These are phyloP conservation scores for Parnassius mnemosyne DNA, from an alignment of 2,888 invertebrate genomes.

Conservation along the genomic window DNA sequence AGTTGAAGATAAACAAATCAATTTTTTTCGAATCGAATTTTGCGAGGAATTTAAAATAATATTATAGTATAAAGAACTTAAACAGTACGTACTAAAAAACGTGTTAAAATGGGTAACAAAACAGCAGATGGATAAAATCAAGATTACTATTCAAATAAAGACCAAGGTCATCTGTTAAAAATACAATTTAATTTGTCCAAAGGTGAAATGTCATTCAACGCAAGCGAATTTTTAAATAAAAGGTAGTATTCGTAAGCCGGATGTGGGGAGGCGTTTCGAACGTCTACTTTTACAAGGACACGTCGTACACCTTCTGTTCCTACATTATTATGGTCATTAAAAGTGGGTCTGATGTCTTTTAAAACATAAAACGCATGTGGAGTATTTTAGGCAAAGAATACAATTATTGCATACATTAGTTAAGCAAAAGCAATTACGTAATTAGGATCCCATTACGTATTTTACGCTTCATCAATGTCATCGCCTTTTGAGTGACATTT, in stretches of 20 bases:
- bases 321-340: constrained; percentile 50
- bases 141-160: no score
- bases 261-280: constrained; percentile 50
- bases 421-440: neutral
- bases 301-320: constrained; percentile 46
- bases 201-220: neutral
- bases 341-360: constrained; percentile 35
- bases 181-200: neutral
- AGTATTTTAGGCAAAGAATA: neutral
- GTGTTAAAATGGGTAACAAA: no score
- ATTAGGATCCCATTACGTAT: neutral
- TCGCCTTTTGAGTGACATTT: constrained; percentile 26
- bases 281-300: constrained; percentile 58
- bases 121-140: no score
- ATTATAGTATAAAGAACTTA: no score
- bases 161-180: no score
- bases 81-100: no score
- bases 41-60: no score
- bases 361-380: neutral
- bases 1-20: neutral
- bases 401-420: no score
- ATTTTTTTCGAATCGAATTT: no score
- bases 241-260: constrained; percentile 45
- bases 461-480: neutral
- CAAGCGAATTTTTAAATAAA: neutral